Percentiles rank a stretch among this genome's conserved stretches.
phyloP scores from a whole-genome alignment of 2,797 vertebrate species.

The Rhadinocentrus ornatus region DNA sequence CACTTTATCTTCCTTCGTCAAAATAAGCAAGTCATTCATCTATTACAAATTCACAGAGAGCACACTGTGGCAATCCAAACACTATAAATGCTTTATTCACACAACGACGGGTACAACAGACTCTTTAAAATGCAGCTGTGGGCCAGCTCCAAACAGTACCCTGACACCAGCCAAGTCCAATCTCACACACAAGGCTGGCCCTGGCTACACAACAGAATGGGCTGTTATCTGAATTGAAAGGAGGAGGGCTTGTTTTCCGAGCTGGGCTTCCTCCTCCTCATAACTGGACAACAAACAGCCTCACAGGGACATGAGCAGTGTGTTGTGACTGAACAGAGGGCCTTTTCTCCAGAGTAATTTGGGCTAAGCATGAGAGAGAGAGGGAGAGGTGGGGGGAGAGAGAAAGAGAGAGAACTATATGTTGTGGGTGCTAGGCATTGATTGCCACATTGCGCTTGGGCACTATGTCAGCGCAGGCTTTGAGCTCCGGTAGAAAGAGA shows the following conservation, averaged over 20 bases:
- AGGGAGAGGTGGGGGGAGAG: constrained; percentile 5
- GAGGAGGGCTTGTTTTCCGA: constrained; percentile 79
- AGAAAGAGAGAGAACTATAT: constrained; percentile 53
- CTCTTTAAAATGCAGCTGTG: constrained; percentile 75
- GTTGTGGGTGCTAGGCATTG: constrained; percentile 73
- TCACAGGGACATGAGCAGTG: constrained; percentile 83
- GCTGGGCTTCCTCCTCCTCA: constrained; percentile 71
- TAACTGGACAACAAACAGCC: constrained; percentile 83
- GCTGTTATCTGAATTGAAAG: constrained; percentile 80
- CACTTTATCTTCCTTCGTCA: constrained; percentile 42
- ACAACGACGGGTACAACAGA: constrained; percentile 59
- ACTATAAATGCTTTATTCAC: constrained; percentile 64
- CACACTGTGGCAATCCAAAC: constrained; percentile 61
- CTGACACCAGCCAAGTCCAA: constrained; percentile 77
- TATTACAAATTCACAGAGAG: constrained; percentile 49
- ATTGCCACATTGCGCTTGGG: constrained; percentile 69
- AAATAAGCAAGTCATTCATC: constrained; percentile 55
- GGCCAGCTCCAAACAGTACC: constrained; percentile 74
- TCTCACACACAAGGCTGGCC: constrained; percentile 77
- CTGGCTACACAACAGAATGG: constrained; percentile 78
- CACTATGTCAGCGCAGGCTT: constrained; percentile 73
- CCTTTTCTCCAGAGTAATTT: constrained; percentile 89
- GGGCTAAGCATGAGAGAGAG: constrained; percentile 82
- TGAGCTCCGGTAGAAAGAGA: constrained; percentile 71
- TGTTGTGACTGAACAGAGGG: constrained; percentile 83